Evolutionary conservation across 2,888 invertebrate species (phyloP).

Genomic region (Sceliomorpha sp.): DNA sequence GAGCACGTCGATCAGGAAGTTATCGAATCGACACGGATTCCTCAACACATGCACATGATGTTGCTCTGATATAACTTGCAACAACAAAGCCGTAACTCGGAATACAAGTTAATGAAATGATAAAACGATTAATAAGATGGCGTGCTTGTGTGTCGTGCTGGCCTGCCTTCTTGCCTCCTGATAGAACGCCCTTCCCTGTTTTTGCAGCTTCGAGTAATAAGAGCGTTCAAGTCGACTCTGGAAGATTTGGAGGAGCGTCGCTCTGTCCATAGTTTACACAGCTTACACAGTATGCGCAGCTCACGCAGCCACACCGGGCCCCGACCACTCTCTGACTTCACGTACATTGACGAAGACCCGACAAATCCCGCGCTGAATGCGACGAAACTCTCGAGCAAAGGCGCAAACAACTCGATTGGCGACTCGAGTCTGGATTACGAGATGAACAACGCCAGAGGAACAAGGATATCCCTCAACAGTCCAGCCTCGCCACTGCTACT

Average conservation of each 20-base stretch:
- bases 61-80: constrained; percentile 2
- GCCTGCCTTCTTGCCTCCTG: constrained; percentile 78
- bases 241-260: constrained; percentile 99
- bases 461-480: constrained; percentile 72
- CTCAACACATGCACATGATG: no score
- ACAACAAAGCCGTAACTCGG: constrained; percentile 3
- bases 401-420: constrained; percentile 87
- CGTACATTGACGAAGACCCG: constrained; percentile 89
- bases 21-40: no score
- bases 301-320: constrained; percentile 88
- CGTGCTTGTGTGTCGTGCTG: constrained; percentile 76
- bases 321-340: constrained; percentile 90
- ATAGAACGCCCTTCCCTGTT: constrained; percentile 83
- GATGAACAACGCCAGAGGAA: constrained; percentile 73
- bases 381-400: constrained; percentile 79
- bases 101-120: constrained; percentile 37
- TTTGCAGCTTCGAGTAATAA: constrained; percentile 99
- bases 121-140: constrained; percentile 60
- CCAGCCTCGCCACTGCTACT: constrained; percentile 76
- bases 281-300: constrained; percentile 91
- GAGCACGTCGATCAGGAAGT: no score
- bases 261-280: constrained; percentile 98
- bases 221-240: constrained; percentile 99
- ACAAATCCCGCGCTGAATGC: constrained; percentile 80
- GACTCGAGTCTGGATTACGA: constrained; percentile 87